Evolutionary conservation across 2,113 vertebrate genomes (phyloP), one percentile per base, ranked within the genome.

Genomic region (Platysternon megacephalum): DNA sequence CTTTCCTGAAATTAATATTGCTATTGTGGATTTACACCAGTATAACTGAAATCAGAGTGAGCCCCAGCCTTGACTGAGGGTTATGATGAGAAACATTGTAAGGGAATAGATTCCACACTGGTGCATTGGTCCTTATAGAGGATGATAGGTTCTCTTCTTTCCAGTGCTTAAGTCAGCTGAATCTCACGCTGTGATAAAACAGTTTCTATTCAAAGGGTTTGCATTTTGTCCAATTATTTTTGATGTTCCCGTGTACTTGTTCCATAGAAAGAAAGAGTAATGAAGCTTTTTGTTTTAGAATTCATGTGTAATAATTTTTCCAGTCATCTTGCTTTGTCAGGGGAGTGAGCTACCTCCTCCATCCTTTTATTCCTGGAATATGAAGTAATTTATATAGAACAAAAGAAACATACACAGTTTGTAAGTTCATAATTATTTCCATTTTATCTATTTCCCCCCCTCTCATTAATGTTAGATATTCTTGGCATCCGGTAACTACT

Each of bases 401-500:
- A 81, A 87, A 86, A n/a, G 87, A 95, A 86, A 35, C 76, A 89
- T 88, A 11, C 26, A 68, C 46, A 79, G 85, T 93, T 83, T 85
- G 55, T 82, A 88, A 84, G 81, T 48, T 96, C 91, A 94, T 74
- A 72, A 89, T 87, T 84, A 89, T 94, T 97, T 92, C 21, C 39
- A n/a, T 82, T 68, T 86, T 95, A 28, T 72, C 74, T 88, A 58
- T 78, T 56, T 94, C 76, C 4, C 14, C 11, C n/a, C 44, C 19
- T 21, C 44, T 96, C 81, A 58, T 96, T 97, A 92, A 93, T 58
- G 51, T 96, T 94, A 85, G 61, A 92, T 94, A 85, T 93, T 95
- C 87, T 96, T 96, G 91, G 86, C 91, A 96, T 94, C 55, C 88
- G 29, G 48, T 94, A 95, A 97, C 96, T 97, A 93, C 82, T 90